Percentiles rank a stretch among this genome's conserved stretches.
phyloP scores from a whole-genome alignment of 2,888 invertebrate genomes.

The Campopleginae sp. region DNA sequence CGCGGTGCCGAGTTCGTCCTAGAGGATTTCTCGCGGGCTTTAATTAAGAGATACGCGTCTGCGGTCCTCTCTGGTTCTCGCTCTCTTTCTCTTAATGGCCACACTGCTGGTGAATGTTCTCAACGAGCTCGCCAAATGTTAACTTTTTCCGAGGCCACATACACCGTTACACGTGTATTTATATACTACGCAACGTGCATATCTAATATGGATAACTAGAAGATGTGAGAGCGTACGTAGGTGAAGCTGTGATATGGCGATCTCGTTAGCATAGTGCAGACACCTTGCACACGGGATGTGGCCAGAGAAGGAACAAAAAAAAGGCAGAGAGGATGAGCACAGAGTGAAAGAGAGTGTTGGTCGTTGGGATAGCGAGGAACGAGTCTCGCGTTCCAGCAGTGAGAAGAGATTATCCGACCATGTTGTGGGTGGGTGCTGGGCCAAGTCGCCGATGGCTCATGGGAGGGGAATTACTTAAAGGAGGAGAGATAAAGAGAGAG shows the following conservation, averaged over 20 bases:
- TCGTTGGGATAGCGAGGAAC: conserved; percentile 30
- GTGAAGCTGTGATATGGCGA: conserved; percentile 69
- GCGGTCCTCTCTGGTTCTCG: conserved; percentile 58
- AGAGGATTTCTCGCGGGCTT: conserved; percentile 74
- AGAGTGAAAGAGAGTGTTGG: conserved; percentile 35
- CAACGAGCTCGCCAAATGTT: conserved; percentile 62
- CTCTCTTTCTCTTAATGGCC: conserved; percentile 46
- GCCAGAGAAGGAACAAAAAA: conserved; percentile 56
- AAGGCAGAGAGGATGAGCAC: conserved; percentile 16
- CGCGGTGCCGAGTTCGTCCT: conserved; percentile 60
- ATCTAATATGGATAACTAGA: neutral
- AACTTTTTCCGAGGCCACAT: conserved; percentile 51
- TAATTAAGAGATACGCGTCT: conserved; percentile 79
- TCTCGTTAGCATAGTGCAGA: conserved; percentile 79
- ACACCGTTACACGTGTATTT: conserved; percentile 17
- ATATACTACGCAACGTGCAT: neutral
- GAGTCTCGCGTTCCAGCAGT: conserved; percentile 51
- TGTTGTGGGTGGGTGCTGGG: conserved; percentile 65
- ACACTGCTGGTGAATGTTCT: conserved; percentile 40
- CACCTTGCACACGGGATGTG: conserved; percentile 72
- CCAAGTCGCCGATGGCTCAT: conserved; percentile 42
- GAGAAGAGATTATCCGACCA: conserved; percentile 48
- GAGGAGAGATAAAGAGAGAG: neutral
- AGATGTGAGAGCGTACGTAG: neutral
- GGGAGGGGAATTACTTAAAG: conserved; percentile 25